Evolutionary conservation across 2,797 vertebrate genomes (phyloP), one percentile per base, ranked within the genome.

Genomic region (Anguilla marmorata): DNA sequence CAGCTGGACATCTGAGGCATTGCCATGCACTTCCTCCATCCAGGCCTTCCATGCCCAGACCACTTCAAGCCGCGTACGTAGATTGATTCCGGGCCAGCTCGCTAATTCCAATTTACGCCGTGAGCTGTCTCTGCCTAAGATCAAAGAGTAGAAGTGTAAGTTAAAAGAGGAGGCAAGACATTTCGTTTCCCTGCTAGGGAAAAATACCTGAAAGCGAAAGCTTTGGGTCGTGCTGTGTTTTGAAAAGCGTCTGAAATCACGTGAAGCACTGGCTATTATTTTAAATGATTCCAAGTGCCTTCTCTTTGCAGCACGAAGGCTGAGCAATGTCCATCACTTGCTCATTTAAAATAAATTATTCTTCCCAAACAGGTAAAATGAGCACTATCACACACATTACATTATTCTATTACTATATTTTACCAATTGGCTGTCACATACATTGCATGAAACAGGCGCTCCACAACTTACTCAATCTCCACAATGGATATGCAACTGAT

Each of bases 111-210:
- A 76, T 24, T 80, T 33, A 89, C 63, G 48, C 80, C 60, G 8
- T 63, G 63, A 84, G 86, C 72, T 83, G 76, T 87, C 88, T 90
- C 86, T 90, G 90, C 76, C 84, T 50, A 52, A 90, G 88, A 91
- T 94, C 92, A 93, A 88, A 93, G 89, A 89, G 91, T 92, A 85
- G 48, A 84, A 86, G 79, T 89, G 86, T 88, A 88, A 85, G 91
- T 91, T 91, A 90, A 87, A 86, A 12, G n/a, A 30, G 87, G 84
- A 86, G 66, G 45, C 89, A 45, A 58, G 56, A 58, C 85, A 30
- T 89, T 79, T 89, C 88, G 88, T 91, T 88, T 88, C 89, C 41
- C 41, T 84, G 89, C 88, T 79, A 88, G n/a, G n/a, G 37, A 19
- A 37, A 85, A 88, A 87, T 79, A 88, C 85, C 85, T 50, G 45